Evolutionary conservation across 2,113 vertebrate species (phyloP).

Genomic region (Actenoides lindsayi): DNA sequence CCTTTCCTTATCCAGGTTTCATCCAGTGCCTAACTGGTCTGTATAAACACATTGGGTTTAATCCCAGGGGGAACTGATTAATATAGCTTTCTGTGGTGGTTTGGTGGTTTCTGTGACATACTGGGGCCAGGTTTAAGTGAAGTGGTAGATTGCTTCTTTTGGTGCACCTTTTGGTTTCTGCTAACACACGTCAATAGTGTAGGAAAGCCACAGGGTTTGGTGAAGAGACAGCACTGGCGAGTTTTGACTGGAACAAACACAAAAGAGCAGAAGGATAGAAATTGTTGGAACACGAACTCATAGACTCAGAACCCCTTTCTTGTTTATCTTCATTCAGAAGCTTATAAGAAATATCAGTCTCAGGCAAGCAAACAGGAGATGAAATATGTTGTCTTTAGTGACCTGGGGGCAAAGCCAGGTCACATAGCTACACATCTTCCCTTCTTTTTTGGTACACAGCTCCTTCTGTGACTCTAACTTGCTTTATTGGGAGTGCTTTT

Average conservation of each 20-base stretch:
- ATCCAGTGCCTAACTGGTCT: neutral
- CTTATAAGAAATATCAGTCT: neutral
- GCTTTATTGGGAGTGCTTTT: neutral
- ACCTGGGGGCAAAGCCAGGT: neutral
- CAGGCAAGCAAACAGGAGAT: neutral
- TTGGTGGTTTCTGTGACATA: neutral
- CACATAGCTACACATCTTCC: neutral
- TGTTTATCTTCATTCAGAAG: neutral
- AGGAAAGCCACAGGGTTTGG: neutral
- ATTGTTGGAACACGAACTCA: neutral
- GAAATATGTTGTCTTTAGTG: neutral
- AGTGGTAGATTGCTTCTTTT: neutral
- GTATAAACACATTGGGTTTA: neutral
- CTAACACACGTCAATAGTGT: neutral
- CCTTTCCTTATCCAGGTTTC: neutral
- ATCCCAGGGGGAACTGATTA: accelerated
- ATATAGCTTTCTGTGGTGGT: neutral
- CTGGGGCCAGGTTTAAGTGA: neutral
- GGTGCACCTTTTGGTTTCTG: neutral
- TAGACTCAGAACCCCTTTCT: neutral
- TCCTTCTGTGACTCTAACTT: neutral
- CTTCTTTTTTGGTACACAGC: neutral
- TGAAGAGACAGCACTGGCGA: neutral
- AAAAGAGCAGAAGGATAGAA: neutral
- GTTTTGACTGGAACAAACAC: neutral